Base-by-base conservation (phyloP, 1,140 invertebrate genomes). In the Dysdera silvatica region DNA sequence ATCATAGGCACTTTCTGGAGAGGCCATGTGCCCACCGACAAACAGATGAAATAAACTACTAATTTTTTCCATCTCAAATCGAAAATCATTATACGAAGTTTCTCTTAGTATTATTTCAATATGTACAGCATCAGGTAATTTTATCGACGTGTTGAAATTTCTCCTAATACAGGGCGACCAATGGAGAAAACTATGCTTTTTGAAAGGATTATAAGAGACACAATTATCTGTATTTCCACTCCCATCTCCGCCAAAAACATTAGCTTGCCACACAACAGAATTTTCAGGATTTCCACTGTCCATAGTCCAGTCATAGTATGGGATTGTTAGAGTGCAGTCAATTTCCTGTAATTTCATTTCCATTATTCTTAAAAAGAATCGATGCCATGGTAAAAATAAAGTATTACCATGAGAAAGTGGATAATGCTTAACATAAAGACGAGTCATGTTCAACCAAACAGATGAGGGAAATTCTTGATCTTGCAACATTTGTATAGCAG, bases 261-360 rank as follows among this genome's bases (percentile, higher is more conserved):
- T 66, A 20, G 58, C 58, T 20, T 66, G 65, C 58, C 58, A 66
- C 14, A 61, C 51, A 18, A 61, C 31, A 10, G 65, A 66, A 10
- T 29, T 53, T 43, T 61, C 53, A 18, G 58, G 12, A 12, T 24
- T 26, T 8, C 59, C 65, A 33, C 51, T 48, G 52, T 66, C 65
- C 43, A 66, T 56, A 18, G 65, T 66, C 65, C 65, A 66, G 31
- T 66, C 65, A 35, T 51, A 66, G 35, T 66, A 66, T 10, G 65
- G 65, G n/a, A 66, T 56, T 4, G 65, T 57, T 20, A 66, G 43
- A 32, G 57, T 55, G 35, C 58, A 61, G 31, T 61, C 59, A 23
- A 61, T 55, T 61, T 66, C 56, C 23, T 61, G 58, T 4, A 66
- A 10, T 32, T 53, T 53, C 52, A 61, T 56, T 57, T 66, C 65